Percentiles rank a stretch among this genome's conserved stretches.
These are phyloP conservation scores for Epizoanthus rinbou DNA, from an alignment of 92 coral and sea anemone species.

Conservation along the genomic window DNA sequence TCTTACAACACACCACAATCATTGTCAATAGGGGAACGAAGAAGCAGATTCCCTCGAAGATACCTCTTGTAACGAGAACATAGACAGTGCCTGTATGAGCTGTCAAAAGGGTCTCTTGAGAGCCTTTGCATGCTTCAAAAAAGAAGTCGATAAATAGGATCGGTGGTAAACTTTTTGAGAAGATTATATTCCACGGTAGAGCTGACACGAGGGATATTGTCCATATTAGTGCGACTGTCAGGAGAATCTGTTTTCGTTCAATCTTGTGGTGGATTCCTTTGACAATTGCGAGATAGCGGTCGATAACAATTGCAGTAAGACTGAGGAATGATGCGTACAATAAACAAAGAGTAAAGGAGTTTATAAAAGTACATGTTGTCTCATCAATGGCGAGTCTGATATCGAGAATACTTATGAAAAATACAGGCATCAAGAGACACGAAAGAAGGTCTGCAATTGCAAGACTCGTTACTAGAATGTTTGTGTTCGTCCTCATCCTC, in stretches of 20 bases:
- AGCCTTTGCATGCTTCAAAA: neutral
- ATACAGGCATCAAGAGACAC: neutral
- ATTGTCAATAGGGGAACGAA: no score
- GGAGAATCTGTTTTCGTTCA: neutral
- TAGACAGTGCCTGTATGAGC: no score
- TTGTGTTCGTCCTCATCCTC: neutral
- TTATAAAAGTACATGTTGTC: neutral
- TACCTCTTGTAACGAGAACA: no score
- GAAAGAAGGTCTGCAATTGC: neutral
- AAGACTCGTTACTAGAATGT: neutral
- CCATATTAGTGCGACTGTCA: neutral
- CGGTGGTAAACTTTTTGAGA: neutral
- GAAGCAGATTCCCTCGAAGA: no score
- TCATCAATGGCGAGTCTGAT: neutral
- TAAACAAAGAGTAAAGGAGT: neutral
- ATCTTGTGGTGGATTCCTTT: constrained; percentile 3
- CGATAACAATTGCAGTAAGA: neutral
- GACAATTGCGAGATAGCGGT: neutral
- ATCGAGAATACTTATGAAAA: neutral
- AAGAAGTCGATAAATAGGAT: no score
- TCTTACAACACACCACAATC: neutral
- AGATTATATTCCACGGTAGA: neutral
- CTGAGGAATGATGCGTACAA: neutral
- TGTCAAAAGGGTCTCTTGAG: neutral
- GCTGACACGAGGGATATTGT: neutral